These are phyloP conservation scores for Itoplectis maculator DNA, from an alignment of 2,888 invertebrate genomes.

Conservation along the genomic window DNA sequence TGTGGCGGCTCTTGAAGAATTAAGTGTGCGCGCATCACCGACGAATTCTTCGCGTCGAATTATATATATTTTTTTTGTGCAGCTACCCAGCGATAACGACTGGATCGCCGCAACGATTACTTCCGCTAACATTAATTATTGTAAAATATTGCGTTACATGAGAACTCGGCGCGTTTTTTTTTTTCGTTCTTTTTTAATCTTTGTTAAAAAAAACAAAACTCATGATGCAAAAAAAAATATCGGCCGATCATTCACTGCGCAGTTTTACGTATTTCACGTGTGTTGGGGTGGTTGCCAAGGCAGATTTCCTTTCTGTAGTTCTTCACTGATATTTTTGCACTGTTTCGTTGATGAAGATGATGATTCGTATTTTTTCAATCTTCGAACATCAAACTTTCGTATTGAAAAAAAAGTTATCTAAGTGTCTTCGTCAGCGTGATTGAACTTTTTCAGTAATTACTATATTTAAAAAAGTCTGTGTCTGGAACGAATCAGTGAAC, in stretches of 20 bases:
- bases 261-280: not conserved
- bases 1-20: slow-evolving; percentile 10
- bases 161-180: slow-evolving; percentile 38
- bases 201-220: slow-evolving; percentile 17
- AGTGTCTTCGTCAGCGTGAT: too few relatives aligned
- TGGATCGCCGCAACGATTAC: slow-evolving; percentile 49
- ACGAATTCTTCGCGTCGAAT: slow-evolving; percentile 32
- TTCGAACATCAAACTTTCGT: too few relatives aligned
- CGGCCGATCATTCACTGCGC: slow-evolving; percentile 42
- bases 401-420: too few relatives aligned
- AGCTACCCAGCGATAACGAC: slow-evolving; percentile 36
- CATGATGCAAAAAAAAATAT: slow-evolving; percentile 32
- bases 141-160: slow-evolving; percentile 61
- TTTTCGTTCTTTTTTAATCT: not conserved
- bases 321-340: too few relatives aligned
- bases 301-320: too few relatives aligned
- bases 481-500: too few relatives aligned
- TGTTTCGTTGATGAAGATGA: too few relatives aligned
- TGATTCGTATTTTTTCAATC: too few relatives aligned
- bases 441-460: too few relatives aligned
- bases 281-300: too few relatives aligned
- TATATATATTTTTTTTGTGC: slow-evolving; percentile 7
- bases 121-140: slow-evolving; percentile 57
- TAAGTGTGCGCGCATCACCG: slow-evolving; percentile 28
- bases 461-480: too few relatives aligned